Percentiles rank a stretch among this genome's conserved stretches.
Conservation (phyloP, 1,140 invertebrate genomes). For the Kradibia gibbosae region DNA sequence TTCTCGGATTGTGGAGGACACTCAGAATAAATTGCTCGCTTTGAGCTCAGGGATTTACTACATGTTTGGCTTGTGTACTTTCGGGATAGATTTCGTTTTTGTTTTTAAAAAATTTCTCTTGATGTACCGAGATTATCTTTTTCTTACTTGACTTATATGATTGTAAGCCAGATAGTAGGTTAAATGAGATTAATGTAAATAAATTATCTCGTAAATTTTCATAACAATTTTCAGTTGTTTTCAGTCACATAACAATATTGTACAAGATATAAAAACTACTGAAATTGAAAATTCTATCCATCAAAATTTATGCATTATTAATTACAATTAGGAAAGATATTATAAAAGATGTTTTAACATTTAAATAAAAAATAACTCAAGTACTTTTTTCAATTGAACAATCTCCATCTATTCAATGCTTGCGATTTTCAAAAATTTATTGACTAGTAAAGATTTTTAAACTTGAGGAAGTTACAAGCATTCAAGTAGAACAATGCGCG, state of each 20-base stretch:
- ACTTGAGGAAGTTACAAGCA: neutral
- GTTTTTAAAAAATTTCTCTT: constrained; percentile 23
- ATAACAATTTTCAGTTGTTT: too few relatives aligned
- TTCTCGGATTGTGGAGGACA: neutral
- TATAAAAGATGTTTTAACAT: too few relatives aligned
- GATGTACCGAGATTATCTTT: neutral
- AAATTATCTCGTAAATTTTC: too few relatives aligned
- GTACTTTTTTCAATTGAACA: too few relatives aligned
- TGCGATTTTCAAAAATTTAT: too few relatives aligned
- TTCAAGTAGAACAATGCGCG: constrained; percentile 9
- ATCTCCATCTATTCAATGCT: too few relatives aligned
- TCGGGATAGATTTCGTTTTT: constrained; percentile 10
- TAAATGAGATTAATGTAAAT: neutral
- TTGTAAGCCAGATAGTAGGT: neutral
- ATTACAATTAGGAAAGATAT: too few relatives aligned
- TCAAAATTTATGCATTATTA: too few relatives aligned
- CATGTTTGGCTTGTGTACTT: neutral
- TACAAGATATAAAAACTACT: too few relatives aligned
- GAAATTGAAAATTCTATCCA: too few relatives aligned
- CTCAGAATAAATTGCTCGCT: constrained; percentile 32
- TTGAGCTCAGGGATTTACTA: constrained; percentile 34
- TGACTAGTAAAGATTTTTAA: constrained; percentile 2
- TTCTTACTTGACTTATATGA: neutral
- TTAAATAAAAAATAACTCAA: too few relatives aligned
- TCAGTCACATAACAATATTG: too few relatives aligned